These are phyloP conservation scores for Dissostichus mawsoni DNA, from an alignment of 2,113 vertebrate genomes.

Conservation along the genomic window DNA sequence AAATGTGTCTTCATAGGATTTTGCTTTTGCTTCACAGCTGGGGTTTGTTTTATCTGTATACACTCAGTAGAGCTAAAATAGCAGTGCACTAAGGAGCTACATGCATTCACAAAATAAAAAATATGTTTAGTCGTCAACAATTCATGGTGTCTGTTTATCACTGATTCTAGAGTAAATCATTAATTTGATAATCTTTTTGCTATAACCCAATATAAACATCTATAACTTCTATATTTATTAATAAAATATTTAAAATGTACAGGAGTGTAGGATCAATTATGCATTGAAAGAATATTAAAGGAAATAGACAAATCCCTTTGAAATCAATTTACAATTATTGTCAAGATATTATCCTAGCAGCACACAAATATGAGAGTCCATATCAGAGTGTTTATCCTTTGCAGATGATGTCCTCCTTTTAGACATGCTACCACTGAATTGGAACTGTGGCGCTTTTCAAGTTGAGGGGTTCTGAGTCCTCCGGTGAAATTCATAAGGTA, in stretches of 20 bases:
- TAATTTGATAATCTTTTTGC: neutral
- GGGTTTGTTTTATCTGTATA: neutral
- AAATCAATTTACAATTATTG: neutral
- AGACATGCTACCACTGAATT: conserved; percentile 74
- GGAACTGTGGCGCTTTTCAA: neutral
- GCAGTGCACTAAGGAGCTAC: neutral
- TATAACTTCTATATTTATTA: neutral
- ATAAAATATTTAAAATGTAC: neutral
- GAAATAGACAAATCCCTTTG: neutral
- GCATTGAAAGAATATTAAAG: neutral
- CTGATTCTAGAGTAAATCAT: neutral
- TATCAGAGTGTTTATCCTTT: conserved; percentile 67
- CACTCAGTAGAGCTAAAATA: neutral
- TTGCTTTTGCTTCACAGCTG: neutral
- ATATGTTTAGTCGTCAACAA: too few relatives aligned
- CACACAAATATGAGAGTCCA: conserved; percentile 19
- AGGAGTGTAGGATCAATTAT: neutral
- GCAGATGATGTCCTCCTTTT: conserved; percentile 74
- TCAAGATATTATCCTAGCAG: neutral
- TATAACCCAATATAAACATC: conserved; percentile 5
- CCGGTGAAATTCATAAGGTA: conserved; percentile 13
- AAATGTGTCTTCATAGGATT: conserved; percentile 10
- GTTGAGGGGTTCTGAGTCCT: conserved; percentile 41
- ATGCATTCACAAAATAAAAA: neutral
- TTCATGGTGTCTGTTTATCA: too few relatives aligned